Conservation (phyloP, 2,113 vertebrate genomes). For the Fregetta grallaria region DNA sequence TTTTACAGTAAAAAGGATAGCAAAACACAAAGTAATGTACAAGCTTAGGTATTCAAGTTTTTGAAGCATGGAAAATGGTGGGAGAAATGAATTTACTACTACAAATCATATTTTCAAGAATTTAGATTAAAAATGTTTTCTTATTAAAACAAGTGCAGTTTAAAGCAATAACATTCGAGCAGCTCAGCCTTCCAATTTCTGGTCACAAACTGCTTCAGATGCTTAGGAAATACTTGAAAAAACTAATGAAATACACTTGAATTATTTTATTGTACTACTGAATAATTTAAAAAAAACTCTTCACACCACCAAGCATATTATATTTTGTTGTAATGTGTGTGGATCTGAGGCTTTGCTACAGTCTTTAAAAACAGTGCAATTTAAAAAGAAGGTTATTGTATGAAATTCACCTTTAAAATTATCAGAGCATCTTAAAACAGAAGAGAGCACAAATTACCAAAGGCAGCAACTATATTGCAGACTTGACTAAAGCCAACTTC, state of each 20-base stretch:
- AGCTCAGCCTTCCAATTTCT: conserved; percentile 64
- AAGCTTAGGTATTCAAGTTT: conserved; percentile 85
- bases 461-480: conserved; percentile 73
- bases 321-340: not conserved
- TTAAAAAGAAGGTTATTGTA: conserved; percentile 75
- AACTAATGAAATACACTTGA: conserved; percentile 33
- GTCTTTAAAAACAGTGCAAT: conserved; percentile 78
- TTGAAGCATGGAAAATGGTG: conserved; percentile 74
- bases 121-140: conserved; percentile 59
- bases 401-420: conserved; percentile 71
- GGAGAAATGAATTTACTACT: conserved; percentile 68
- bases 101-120: conserved; percentile 68
- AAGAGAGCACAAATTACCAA: conserved; percentile 75
- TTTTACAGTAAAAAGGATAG: conserved; percentile 89
- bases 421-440: conserved; percentile 73
- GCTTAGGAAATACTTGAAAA: conserved; percentile 61
- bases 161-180: conserved; percentile 68
- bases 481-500: conserved; percentile 71
- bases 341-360: conserved; percentile 61
- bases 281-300: conserved; percentile 49
- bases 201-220: conserved; percentile 68
- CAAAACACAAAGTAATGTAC: conserved; percentile 87
- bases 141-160: conserved; percentile 68
- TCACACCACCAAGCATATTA: not conserved
- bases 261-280: not conserved